Evolutionary conservation across 2,888 invertebrate species (phyloP), one percentile per base, ranked within the genome.

Genomic region (Drosophila incognita): DNA sequence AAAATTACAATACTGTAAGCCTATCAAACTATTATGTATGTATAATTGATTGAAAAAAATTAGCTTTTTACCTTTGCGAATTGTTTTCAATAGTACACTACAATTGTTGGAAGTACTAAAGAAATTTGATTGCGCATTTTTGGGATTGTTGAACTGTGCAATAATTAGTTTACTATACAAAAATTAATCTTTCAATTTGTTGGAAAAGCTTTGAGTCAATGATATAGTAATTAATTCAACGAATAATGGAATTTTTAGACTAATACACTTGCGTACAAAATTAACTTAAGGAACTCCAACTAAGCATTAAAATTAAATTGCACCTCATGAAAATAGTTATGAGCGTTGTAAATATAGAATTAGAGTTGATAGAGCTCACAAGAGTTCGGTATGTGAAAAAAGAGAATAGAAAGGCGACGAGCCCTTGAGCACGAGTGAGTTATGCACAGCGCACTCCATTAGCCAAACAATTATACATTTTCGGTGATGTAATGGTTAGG

Each of bases 1-100:
- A 48, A 24, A 48, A 62, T 61, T 59, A 60, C 51, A 38, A 49
- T 18, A 61, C 52, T 27, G 56, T n/a, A 48, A 49, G 36, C 27
- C 52, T 3, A 63, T 24, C 29, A 5, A 36, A 48, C 38, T 24
- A 48, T 42, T 52, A 57, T 42, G 24, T 21, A 42, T 29, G 40
- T 51, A 24, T 35, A 46, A 27, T 38, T 56, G 35, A 52, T 69
- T 49, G 33, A 40, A 46, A 31, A 33, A 60, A 51, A 64, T 38
- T 35, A 15, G 31, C n/a, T 60, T 42, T 46, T 42, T 62, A 33
- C 52, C 53, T 42, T 27, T 42, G 27, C 33, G 21, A 40, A 57
- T 15, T 40, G 18, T 27, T 38, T 31, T 36, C 31, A 38, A 35
- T 10, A 53, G 46, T 62, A 69, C 61, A 24, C 69, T 61, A 36